Percentiles rank a stretch among this genome's conserved stretches.
Evolutionary conservation across 1,140 invertebrate genomes (phyloP).

Genomic region (Drosophila gunungcola): DNA sequence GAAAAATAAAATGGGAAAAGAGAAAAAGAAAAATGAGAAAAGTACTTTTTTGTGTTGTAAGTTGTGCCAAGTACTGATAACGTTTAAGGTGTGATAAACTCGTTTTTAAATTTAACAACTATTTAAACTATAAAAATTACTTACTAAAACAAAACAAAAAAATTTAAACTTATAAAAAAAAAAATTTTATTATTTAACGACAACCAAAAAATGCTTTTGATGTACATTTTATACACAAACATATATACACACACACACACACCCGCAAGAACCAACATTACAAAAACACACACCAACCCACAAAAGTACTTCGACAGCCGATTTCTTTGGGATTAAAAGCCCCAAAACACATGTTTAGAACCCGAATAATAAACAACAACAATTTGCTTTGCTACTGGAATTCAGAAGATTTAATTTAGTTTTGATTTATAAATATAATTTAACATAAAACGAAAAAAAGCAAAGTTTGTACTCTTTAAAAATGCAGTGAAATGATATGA

Average conservation of each 20-base stretch:
- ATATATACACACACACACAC: conserved; percentile 29
- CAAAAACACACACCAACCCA: conserved; percentile 43
- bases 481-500: conserved; percentile 25
- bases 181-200: conserved; percentile 59
- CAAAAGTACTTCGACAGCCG: conserved; percentile 69
- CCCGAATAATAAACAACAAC: conserved; percentile 26
- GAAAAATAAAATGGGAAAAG: conserved; percentile 30
- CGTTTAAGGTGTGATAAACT: conserved; percentile 84
- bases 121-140: conserved; percentile 81
- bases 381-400: conserved; percentile 64
- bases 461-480: conserved; percentile 57
- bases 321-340: conserved; percentile 16
- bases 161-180: conserved; percentile 48
- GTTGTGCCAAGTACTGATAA: conserved; percentile 84
- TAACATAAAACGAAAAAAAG: conserved; percentile 46
- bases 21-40: conserved; percentile 48
- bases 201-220: conserved; percentile 63
- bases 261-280: conserved; percentile 15
- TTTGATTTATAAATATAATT: conserved; percentile 57
- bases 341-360: conserved; percentile 12
- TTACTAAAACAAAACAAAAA: conserved; percentile 64
- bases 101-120: conserved; percentile 82
- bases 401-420: conserved; percentile 45
- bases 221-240: conserved; percentile 59
- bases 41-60: conserved; percentile 84